Percentiles rank a stretch among this genome's conserved stretches.
phyloP scores from a whole-genome alignment of 2,113 vertebrate species.

The Nasalis larvatus region DNA sequence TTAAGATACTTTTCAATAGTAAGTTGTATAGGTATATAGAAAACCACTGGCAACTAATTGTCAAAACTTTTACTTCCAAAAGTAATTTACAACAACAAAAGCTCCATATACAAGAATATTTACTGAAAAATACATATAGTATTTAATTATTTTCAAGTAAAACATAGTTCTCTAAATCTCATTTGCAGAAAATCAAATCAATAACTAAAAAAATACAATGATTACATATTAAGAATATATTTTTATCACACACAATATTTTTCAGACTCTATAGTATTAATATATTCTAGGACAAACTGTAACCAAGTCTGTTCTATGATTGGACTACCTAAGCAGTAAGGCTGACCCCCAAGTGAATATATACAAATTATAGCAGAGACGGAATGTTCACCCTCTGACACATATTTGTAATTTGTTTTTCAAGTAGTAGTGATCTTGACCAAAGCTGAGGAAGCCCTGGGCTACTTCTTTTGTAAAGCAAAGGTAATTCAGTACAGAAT shows the following conservation, averaged over 20 bases:
- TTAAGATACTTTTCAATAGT: background rate
- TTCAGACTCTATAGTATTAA: background rate
- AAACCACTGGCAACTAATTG: background rate
- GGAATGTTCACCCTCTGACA: background rate
- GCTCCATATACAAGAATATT: background rate
- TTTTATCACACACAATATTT: background rate
- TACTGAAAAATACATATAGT: constrained; percentile 9
- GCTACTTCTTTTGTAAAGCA: background rate
- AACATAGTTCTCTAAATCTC: background rate
- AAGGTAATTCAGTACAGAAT: background rate
- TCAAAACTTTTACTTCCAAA: background rate
- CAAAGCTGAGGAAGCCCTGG: background rate
- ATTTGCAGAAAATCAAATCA: constrained; percentile 17
- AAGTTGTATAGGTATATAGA: background rate
- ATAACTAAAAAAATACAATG: background rate
- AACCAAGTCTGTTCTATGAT: background rate
- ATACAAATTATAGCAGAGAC: background rate
- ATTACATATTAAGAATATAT: background rate
- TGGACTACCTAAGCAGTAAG: background rate
- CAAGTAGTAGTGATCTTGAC: background rate
- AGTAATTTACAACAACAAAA: background rate
- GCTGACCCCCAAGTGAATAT: background rate
- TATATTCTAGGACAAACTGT: background rate
- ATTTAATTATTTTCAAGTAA: constrained; percentile 17
- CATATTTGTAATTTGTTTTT: background rate